Base-by-base conservation (phyloP, 2,113 vertebrate species). In the Hyperoodon ampullatus region DNA sequence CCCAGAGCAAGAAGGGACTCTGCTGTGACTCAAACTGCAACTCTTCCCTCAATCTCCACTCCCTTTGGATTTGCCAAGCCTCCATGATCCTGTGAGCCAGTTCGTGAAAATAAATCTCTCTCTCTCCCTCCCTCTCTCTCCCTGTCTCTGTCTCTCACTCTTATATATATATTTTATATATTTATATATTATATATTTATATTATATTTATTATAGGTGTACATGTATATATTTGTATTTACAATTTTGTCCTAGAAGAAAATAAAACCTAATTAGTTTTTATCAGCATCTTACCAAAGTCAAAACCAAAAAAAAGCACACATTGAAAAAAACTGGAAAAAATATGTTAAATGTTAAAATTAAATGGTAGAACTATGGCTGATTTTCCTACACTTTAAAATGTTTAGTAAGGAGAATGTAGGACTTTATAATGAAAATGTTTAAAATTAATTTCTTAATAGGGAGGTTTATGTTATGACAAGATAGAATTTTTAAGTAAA, bases 301-400 rank as follows among this genome's bases (percentile, higher is more conserved):
- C 28, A 95, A 77, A 94, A 84, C 33, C 19, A 75, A 84, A 88
- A 86, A 86, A 90, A 72, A 93, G 1, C 14, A 44, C 50, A 30
- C 66, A 33, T 58, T 65, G 35, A 24, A 66, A 84, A 70, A 60
- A 24, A 21, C 6, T 71, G 42, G 60, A 63, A 84, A 65, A 72
- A 90, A 63, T n/a, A 86, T 23, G 72, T 63, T 77, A 60, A 72
- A 60, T 72, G 33, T 66, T 84, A 88, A 93, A 88, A 92, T 96
- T 74, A 89, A 89, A 42, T 58, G 5, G 14, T 75, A 12, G 61
- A 63, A 30, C 44, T 74, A 60, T n/a, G 23, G n/a, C 35, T 89
- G 74, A 95, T 88, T 74, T 94, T 90, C 61, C 15, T 72, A 58
- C 12, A 82, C 81, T 89, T 83, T 60, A 18, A 89, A 65, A 50